These are phyloP conservation scores for Lasioglossum leucozonium DNA, from an alignment of 2,888 invertebrate genomes.

Conservation along the genomic window DNA sequence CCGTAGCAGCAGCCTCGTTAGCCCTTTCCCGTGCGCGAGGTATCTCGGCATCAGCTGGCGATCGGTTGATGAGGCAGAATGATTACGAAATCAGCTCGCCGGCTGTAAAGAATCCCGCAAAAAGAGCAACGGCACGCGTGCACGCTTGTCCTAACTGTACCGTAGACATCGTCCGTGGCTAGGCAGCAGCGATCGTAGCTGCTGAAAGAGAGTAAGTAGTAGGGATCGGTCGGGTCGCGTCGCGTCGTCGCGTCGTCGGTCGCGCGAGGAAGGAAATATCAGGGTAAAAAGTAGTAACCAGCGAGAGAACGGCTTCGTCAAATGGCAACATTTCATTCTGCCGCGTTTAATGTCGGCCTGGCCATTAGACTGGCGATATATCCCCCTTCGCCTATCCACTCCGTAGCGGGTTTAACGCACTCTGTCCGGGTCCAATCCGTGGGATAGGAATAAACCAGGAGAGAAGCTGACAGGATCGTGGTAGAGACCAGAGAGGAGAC, in stretches of 20 bases:
- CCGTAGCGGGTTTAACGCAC: constrained; percentile 24
- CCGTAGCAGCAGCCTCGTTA: neutral
- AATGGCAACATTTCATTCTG: constrained; percentile 40
- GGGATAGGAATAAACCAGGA: constrained; percentile 24
- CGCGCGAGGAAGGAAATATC: constrained; percentile 12
- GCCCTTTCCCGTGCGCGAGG: neutral
- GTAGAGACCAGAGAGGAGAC: neutral
- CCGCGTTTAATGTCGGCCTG: constrained; percentile 35
- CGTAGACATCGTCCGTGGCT: neutral
- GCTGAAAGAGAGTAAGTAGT: neutral
- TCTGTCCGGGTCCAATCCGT: constrained; percentile 11
- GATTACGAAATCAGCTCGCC: neutral
- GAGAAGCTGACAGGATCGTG: constrained; percentile 18
- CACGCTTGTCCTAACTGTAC: constrained; percentile 31
- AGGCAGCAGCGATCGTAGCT: neutral
- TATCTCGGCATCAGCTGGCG: neutral
- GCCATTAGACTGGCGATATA: neutral
- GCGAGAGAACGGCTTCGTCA: constrained; percentile 8
- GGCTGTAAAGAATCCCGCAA: neutral
- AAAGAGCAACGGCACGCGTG: constrained; percentile 24
- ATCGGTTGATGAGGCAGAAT: neutral
- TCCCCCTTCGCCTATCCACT: neutral
- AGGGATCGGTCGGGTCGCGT: neutral
- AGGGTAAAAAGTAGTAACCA: constrained; percentile 36
- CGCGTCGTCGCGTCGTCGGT: neutral